Base-by-base conservation (phyloP, 2,888 invertebrate genomes). In the Lasioglossum zephyrum region DNA sequence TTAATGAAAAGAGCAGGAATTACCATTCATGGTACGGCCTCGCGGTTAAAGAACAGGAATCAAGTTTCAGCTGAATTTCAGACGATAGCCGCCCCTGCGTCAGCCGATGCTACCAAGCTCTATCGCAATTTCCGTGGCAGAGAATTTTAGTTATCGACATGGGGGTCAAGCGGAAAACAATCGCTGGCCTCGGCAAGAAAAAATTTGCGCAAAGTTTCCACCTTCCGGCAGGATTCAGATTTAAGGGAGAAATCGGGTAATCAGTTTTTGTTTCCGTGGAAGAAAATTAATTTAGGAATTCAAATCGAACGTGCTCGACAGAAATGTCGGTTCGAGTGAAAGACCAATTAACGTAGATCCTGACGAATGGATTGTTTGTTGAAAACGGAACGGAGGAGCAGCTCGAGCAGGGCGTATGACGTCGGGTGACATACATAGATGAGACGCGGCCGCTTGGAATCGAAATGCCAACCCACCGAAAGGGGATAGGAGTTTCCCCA, bases 401-500 rank as follows among this genome's bases (percentile, higher is more conserved):
- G n/a, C 8, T 0, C 1, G 39, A 13, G 60, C 11, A 47, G 16
- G 44, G 13, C 16, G 44, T 31, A 18, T 47, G 44, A 47, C 36
- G 16, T 49, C 13, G 8, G 44, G n/a, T 41, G 63, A 63, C 63
- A 31, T 9, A 53, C 13, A 8, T 22, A 13, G 22, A 11, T 8
- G 39, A 39, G 22, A n/a, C 0, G 73, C 41, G 16, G 16, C 1
- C 31, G 41, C 31, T 53, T 36, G 26, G 39, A 47, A n/a, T 26
- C 44, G 79, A 57, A 73, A 73, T 22, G 18, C 36, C 66, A 36
- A 6, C 5, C 9, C 8, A 0, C 18, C 26, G 26, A 8, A 18
- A 18, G 36, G 63, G 31, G 5, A 36, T 9, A 18, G 31, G 74
- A 73, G 60, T 84, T 86, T 79, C 57, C 78, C 81, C 81, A 73